Percentiles rank a stretch among this genome's conserved stretches.
Conservation (phyloP, 2,888 invertebrate species). For the Apodemia mormo region DNA sequence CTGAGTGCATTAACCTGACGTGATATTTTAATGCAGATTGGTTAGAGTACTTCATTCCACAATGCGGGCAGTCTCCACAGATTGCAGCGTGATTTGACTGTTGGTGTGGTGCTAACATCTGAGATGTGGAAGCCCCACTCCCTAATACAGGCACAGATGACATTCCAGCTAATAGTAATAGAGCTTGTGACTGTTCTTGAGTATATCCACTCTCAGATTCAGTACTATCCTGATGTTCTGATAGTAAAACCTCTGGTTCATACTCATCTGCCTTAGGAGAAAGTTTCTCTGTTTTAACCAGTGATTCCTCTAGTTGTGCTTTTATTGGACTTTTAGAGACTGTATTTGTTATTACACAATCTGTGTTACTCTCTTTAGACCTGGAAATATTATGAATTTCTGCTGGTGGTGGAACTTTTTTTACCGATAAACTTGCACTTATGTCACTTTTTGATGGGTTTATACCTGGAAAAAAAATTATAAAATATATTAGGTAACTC, state of each 20-base stretch:
- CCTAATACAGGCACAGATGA: slow-evolving; percentile 57
- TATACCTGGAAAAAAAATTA: slow-evolving; percentile 57
- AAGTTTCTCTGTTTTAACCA: slow-evolving; percentile 69
- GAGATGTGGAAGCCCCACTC: slow-evolving; percentile 67
- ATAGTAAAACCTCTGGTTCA: slow-evolving; percentile 73
- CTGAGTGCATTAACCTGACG: slow-evolving; percentile 86
- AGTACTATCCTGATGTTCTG: slow-evolving; percentile 68
- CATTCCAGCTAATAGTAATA: slow-evolving; percentile 67
- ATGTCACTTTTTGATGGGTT: slow-evolving; percentile 73
- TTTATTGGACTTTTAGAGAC: slow-evolving; percentile 64
- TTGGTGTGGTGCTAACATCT: slow-evolving; percentile 57
- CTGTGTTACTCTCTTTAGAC: slow-evolving; percentile 59
- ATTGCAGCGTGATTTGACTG: slow-evolving; percentile 78
- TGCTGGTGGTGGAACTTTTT: slow-evolving; percentile 58
- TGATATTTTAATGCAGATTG: slow-evolving; percentile 87
- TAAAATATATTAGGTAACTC: background rate
- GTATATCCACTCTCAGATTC: slow-evolving; percentile 61
- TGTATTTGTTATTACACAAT: slow-evolving; percentile 51
- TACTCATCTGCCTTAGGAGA: slow-evolving; percentile 76
- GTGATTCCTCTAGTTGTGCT: slow-evolving; percentile 51
- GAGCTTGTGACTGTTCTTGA: slow-evolving; percentile 67
- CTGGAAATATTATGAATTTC: slow-evolving; percentile 55
- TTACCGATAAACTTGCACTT: slow-evolving; percentile 51
- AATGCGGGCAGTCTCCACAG: slow-evolving; percentile 86
- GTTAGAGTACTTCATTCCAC: slow-evolving; percentile 86